Evolutionary conservation across 2,888 invertebrate genomes (phyloP), one percentile per base, ranked within the genome.

Genomic region (Eilema griseolum): DNA sequence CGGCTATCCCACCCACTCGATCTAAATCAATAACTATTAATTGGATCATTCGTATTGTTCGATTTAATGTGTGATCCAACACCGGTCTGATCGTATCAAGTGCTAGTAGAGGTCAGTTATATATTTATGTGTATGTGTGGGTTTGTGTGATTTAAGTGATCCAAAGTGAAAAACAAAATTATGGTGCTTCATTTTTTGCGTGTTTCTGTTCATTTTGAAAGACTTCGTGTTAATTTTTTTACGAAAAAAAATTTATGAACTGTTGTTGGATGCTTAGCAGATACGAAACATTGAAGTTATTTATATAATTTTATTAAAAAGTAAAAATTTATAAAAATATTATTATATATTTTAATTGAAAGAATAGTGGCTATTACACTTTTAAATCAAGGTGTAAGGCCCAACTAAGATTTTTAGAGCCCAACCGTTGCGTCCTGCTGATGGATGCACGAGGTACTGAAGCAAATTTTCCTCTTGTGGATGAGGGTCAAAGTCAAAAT

Each of bases 11-110:
- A 78, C 86, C 87, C 83, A 86, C 88, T 80, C 78, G 72, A 71
- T 74, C 82, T 80, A 78, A 86, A 88, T 88, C 88, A 86, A 79
- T 85, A 41, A 16, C 41, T 41, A 84, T 83, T 84, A 86, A 86
- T 86, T 86, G 79, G 82, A 79, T 79, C 85, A 86, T 83, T 86
- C 74, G 67, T 70, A 60, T 67, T 31, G 60, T 70, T 73, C 76
- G 71, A 74, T 74, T 71, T 79, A 80, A 76, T 74, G 80, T 80
- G 80, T 79, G 80, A 79, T 74, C 78, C 69, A 73, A 74, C 79
- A 66, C 52, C 41, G 74, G 61, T 62, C 71, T 57, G 77, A 65
- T 23, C 75, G 66, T 33, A 63, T 71, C 68, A 57, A 60, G 62
- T 41, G 41, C 71, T 57, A 52, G 23, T 4, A 60, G 67, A 72